Percentiles rank a stretch among this genome's conserved stretches.
phyloP scores from a whole-genome alignment of 2,797 vertebrate species.

The Lacerta agilis region DNA sequence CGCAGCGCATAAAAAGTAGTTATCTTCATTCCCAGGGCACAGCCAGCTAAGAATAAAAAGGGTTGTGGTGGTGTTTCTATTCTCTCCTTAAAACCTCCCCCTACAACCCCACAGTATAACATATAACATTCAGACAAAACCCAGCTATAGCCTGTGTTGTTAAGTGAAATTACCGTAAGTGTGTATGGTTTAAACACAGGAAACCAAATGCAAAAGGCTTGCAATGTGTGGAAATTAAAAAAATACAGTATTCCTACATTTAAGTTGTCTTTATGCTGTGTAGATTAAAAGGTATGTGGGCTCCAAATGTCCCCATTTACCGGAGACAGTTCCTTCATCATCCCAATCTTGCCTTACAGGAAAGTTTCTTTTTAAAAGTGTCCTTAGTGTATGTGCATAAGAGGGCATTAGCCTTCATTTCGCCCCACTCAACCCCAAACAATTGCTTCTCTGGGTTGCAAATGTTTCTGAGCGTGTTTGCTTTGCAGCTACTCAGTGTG shows the following conservation, averaged over 20 bases:
- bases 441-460: not conserved
- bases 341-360: not conserved
- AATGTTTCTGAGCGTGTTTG: not conserved
- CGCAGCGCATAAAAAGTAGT: not conserved
- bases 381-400: not conserved
- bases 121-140: not conserved
- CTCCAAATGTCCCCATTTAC: not conserved
- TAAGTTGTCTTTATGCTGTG: not conserved
- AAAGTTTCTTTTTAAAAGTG: not conserved
- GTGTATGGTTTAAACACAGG: not conserved
- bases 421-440: not conserved
- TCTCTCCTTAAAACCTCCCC: no score
- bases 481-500: no score
- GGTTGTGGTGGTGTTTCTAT: not conserved
- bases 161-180: not conserved
- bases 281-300: not conserved
- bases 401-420: no score
- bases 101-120: not conserved
- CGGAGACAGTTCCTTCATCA: not conserved
- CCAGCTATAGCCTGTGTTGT: not conserved
- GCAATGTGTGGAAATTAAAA: not conserved
- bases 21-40: constrained; percentile 8
- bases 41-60: not conserved
- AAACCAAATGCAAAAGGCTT: not conserved
- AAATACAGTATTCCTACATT: not conserved